Percentiles rank a stretch among this genome's conserved stretches.
phyloP scores from a whole-genome alignment of 2,797 vertebrate species.

The Onychomys arenicola region DNA sequence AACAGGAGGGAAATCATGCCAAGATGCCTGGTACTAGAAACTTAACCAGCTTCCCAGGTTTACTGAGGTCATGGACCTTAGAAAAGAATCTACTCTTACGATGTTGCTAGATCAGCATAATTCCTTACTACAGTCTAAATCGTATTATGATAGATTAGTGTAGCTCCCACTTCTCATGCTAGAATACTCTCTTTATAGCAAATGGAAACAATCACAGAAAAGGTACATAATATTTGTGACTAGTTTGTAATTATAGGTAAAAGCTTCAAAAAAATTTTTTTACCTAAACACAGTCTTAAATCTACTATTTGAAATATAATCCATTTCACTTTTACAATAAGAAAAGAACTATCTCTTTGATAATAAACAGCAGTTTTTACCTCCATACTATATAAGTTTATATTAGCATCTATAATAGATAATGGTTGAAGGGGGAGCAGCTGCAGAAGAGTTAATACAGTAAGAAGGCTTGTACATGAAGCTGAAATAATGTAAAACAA shows the following conservation, averaged over 20 bases:
- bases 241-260: background rate
- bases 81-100: background rate
- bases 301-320: background rate
- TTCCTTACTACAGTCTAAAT: background rate
- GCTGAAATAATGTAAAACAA: conserved; percentile 38
- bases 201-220: background rate
- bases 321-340: background rate
- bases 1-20: background rate
- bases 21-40: background rate
- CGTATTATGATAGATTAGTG: background rate
- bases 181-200: background rate
- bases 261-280: conserved; percentile 41
- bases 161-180: background rate
- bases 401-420: background rate
- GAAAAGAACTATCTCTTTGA: background rate
- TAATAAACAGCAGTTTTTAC: conserved; percentile 1
- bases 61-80: background rate
- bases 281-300: background rate
- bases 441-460: background rate
- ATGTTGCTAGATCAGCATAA: background rate
- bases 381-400: background rate
- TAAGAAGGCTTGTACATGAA: background rate
- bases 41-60: background rate
- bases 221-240: background rate
- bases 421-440: background rate